These are phyloP conservation scores for Drosophila nannoptera DNA, from an alignment of 1,140 invertebrate genomes.

Conservation along the genomic window DNA sequence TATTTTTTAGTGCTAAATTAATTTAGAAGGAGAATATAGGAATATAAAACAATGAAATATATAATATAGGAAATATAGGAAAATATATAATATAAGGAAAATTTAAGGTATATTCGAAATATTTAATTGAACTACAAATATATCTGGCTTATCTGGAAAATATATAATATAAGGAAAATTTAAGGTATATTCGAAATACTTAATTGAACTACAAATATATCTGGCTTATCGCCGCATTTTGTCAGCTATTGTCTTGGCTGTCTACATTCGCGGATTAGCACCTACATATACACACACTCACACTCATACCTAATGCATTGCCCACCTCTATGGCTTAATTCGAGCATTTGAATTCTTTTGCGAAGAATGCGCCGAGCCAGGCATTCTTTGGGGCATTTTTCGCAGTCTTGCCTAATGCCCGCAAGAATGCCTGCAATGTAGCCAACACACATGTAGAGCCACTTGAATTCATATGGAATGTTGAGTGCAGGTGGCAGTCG, in stretches of 20 bases:
- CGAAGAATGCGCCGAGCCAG: slow-evolving; percentile 31
- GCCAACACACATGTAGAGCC: slow-evolving; percentile 29
- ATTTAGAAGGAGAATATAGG: no score
- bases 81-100: no score
- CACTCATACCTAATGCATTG: no score
- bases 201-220: background rate
- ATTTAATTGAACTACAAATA: no score
- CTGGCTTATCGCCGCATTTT: background rate
- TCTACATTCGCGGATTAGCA: slow-evolving; percentile 26
- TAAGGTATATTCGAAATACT: no score
- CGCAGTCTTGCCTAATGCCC: slow-evolving; percentile 48
- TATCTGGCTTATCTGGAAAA: background rate
- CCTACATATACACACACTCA: no score
- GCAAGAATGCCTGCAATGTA: slow-evolving; percentile 55
- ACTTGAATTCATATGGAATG: background rate
- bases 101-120: no score
- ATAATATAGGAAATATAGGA: no score
- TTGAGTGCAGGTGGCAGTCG: background rate
- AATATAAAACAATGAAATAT: no score
- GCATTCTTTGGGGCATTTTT: slow-evolving; percentile 45
- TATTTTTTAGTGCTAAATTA: no score
- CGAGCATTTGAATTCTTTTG: slow-evolving; percentile 1
- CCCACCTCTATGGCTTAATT: background rate
- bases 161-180: no score
- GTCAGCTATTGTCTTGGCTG: background rate